Evolutionary conservation across 2,113 vertebrate genomes (phyloP).

Genomic region (Poeciliopsis occidentalis): DNA sequence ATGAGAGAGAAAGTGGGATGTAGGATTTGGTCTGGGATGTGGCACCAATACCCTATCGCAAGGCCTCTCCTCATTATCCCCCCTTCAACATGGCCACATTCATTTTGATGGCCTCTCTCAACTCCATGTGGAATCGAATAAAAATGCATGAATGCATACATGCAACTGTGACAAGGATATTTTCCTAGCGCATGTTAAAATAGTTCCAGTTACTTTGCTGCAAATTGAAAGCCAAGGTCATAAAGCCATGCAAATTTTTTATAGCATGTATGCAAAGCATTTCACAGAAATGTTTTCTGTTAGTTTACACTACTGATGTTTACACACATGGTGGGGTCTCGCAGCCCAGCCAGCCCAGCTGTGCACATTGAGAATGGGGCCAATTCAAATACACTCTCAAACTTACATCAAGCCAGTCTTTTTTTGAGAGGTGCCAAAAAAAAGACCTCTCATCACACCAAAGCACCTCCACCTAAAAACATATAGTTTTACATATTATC

Average conservation of each 20-base stretch:
- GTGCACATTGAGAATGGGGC: constrained; percentile 71
- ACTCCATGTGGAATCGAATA: constrained; percentile 48
- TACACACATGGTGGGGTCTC: constrained; percentile 63
- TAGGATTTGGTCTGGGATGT: constrained; percentile 14
- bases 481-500: constrained; percentile 32
- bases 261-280: constrained; percentile 30
- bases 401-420: constrained; percentile 56
- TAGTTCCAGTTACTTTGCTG: constrained; percentile 32
- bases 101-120: constrained; percentile 46
- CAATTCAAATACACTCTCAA: constrained; percentile 63
- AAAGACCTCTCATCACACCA: constrained; percentile 12
- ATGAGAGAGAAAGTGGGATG: constrained; percentile 17
- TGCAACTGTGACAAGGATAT: constrained; percentile 17
- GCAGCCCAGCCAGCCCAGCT: constrained; percentile 68
- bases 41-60: constrained; percentile 24
- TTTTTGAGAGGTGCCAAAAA: constrained; percentile 58
- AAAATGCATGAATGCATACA: constrained; percentile 20
- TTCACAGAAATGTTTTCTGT: constrained; percentile 35
- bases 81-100: constrained; percentile 37
- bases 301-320: constrained; percentile 56
- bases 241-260: constrained; percentile 21
- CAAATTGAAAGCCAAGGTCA: constrained; percentile 39
- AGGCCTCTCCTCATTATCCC: constrained; percentile 42
- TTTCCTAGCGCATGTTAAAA: constrained; percentile 12
- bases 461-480: constrained; percentile 47